Conservation (phyloP, 2,888 invertebrate genomes). For the Meteorus cinctellus region DNA sequence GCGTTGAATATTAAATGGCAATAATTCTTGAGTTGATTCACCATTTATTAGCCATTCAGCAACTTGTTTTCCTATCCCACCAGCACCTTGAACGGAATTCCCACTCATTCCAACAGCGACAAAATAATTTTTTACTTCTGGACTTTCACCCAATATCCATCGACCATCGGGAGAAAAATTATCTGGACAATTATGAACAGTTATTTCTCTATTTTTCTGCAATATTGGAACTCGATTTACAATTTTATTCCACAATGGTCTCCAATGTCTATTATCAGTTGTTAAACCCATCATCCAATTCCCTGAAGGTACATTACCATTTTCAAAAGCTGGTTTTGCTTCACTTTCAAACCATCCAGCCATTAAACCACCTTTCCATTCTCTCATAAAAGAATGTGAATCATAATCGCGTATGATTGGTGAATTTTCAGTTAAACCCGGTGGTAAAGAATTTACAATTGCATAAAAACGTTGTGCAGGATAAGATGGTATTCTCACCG, state of each 20-base stretch:
- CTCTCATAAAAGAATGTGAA: conserved; percentile 78
- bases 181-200: conserved; percentile 80
- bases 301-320: conserved; percentile 68
- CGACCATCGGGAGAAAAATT: conserved; percentile 83
- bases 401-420: conserved; percentile 81
- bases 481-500: conserved; percentile 81
- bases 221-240: conserved; percentile 77
- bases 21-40: conserved; percentile 77
- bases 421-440: conserved; percentile 67
- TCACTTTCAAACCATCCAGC: conserved; percentile 81
- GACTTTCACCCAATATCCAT: conserved; percentile 81
- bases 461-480: conserved; percentile 82
- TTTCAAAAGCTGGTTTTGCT: conserved; percentile 79
- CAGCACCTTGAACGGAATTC: conserved; percentile 79
- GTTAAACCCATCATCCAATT: conserved; percentile 76
- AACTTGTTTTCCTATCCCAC: conserved; percentile 81
- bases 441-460: conserved; percentile 74
- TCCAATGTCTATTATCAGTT: conserved; percentile 79
- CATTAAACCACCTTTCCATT: conserved; percentile 77
- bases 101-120: conserved; percentile 85
- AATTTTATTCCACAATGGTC: conserved; percentile 75
- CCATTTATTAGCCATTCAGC: conserved; percentile 83
- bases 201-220: conserved; percentile 73
- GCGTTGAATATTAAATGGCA: conserved; percentile 80
- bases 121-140: conserved; percentile 82